Percentiles rank a stretch among this genome's conserved stretches.
Evolutionary conservation across 2,113 vertebrate species (phyloP).

Genomic region (Ursus arctos): DNA sequence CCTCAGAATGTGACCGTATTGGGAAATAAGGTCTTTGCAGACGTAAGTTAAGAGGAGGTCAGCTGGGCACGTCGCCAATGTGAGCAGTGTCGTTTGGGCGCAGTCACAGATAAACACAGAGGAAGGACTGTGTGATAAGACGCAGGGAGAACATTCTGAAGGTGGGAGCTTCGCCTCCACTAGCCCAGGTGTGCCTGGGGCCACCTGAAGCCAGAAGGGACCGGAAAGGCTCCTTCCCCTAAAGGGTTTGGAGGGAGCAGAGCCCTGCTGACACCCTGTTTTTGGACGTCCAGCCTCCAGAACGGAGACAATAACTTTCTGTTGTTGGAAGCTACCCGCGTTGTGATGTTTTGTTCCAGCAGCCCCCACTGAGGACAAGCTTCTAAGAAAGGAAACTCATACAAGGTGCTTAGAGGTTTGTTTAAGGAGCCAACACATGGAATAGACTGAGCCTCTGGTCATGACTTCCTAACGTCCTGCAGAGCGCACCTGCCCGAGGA

Average conservation of each 20-base stretch:
- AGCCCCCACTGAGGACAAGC: not conserved
- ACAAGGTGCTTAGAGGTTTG: not conserved
- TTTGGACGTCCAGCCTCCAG: not conserved
- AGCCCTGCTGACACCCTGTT: not conserved
- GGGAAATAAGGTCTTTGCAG: not conserved
- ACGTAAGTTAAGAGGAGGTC: not conserved
- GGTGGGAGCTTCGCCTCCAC: accelerated
- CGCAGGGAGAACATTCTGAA: not conserved
- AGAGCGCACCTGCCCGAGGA: not conserved
- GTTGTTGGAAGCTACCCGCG: not conserved
- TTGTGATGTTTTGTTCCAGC: not conserved
- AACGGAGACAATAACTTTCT: not conserved
- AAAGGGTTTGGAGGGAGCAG: not conserved
- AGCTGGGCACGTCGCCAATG: not conserved
- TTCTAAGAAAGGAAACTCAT: not conserved
- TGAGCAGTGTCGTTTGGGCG: too few species aligned
- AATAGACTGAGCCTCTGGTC: not conserved
- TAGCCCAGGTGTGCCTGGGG: not conserved
- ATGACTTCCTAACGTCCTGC: not conserved
- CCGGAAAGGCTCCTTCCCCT: not conserved
- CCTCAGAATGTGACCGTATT: not conserved
- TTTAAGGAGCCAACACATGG: not conserved
- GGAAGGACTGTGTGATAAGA: not conserved
- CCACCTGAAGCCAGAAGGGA: not conserved
- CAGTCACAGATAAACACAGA: not conserved